Evolutionary conservation across 2,797 vertebrate genomes (phyloP).

Genomic region (Tadarida brasiliensis): DNA sequence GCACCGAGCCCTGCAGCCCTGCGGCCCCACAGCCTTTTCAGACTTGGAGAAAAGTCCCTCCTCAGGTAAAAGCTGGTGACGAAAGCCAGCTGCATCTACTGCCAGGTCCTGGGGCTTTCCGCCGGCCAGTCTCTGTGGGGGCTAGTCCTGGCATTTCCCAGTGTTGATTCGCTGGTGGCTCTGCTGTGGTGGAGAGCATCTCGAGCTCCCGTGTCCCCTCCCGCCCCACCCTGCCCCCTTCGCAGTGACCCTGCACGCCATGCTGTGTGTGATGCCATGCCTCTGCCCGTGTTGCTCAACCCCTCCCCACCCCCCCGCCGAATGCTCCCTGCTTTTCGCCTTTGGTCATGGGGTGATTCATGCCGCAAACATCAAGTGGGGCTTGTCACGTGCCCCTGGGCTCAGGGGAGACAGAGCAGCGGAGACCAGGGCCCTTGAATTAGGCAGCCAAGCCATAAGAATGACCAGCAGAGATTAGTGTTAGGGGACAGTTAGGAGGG

Average conservation of each 20-base stretch:
- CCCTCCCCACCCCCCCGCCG: background rate
- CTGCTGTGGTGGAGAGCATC: background rate
- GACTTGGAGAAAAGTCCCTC: background rate
- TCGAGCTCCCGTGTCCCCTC: background rate
- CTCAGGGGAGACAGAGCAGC: background rate
- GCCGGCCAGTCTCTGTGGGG: fast-evolving
- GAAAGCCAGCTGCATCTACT: background rate
- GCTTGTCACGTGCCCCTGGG: background rate
- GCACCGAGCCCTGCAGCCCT: fast-evolving
- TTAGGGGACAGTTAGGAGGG: background rate
- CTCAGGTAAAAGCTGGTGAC: background rate
- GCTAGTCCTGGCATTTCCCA: background rate
- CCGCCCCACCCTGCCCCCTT: background rate
- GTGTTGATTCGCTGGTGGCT: fast-evolving
- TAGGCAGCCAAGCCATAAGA: background rate
- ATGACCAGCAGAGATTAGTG: background rate
- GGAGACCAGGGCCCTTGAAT: background rate
- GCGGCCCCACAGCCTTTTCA: background rate
- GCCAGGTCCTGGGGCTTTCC: background rate
- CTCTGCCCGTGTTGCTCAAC: background rate
- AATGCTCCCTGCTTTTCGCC: conserved; percentile 32
- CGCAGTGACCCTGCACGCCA: background rate
- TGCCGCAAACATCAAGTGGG: background rate
- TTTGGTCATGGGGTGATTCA: conserved; percentile 1
- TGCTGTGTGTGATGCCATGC: conserved; percentile 52